phyloP scores from a whole-genome alignment of 2,797 vertebrate species.

The Triplophysa yarkandensis region DNA sequence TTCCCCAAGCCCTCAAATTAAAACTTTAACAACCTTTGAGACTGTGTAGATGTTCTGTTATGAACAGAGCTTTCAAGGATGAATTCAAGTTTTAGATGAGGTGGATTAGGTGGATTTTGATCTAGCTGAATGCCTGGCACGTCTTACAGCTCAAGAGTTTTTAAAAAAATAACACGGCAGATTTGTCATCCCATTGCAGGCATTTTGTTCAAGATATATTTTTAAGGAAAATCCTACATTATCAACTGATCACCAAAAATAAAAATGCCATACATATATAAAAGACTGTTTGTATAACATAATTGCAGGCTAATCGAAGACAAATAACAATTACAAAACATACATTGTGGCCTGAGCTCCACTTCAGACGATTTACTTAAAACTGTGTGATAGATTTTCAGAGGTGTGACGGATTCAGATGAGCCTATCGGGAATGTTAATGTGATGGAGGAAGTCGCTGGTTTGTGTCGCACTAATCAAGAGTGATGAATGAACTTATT shows the following conservation, averaged over 20 bases:
- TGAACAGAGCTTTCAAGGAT: background rate
- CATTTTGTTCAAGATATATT: no score
- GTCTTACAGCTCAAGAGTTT: background rate
- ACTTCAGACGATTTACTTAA: background rate
- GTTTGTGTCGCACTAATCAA: constrained; percentile 6
- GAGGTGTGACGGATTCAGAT: constrained; percentile 9
- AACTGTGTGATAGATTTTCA: background rate
- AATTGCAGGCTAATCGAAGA: background rate
- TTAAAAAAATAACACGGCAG: background rate
- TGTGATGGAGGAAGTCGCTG: background rate
- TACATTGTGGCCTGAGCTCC: background rate
- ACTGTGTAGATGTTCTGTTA: background rate
- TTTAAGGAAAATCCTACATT: background rate
- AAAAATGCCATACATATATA: no score
- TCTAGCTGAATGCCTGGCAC: background rate
- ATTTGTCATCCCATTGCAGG: no score
- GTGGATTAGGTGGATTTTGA: background rate
- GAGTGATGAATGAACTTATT: constrained; percentile 28
- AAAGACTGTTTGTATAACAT: no score
- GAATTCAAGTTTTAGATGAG: background rate
- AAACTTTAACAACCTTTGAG: background rate
- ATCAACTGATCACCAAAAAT: no score
- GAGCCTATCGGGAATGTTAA: constrained; percentile 10
- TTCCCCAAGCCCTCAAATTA: background rate
- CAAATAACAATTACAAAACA: background rate